Percentiles rank a stretch among this genome's conserved stretches.
Evolutionary conservation across 2,888 invertebrate species (phyloP).

Genomic region (Polydesmus complanatus): DNA sequence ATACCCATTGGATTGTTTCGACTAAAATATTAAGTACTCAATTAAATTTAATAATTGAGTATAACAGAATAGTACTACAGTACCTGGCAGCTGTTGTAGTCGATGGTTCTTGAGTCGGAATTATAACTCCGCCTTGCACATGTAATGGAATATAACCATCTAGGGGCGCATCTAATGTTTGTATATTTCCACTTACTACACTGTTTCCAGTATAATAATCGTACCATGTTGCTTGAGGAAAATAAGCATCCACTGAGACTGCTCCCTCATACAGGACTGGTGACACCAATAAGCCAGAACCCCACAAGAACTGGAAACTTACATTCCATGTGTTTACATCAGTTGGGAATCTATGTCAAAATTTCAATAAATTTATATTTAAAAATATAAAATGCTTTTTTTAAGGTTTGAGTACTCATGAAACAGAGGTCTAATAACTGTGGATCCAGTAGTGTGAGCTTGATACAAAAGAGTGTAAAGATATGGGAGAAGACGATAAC

Average conservation of each 20-base stretch:
- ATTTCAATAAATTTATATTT: neutral
- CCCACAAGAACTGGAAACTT: conserved; percentile 31
- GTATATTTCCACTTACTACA: neutral
- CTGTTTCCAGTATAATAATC: conserved; percentile 25
- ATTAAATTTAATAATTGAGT: no score
- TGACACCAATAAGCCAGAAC: conserved; percentile 30
- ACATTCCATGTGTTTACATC: conserved; percentile 25
- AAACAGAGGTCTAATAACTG: conserved; percentile 31
- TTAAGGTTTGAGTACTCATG: conserved; percentile 26
- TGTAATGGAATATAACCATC: conserved; percentile 22
- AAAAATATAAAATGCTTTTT: neutral
- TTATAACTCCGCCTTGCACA: conserved; percentile 25
- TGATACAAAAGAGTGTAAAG: conserved; percentile 36
- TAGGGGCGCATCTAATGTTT: conserved; percentile 17
- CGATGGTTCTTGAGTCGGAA: conserved; percentile 25
- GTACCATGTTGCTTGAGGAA: conserved; percentile 27
- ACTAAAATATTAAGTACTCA: neutral
- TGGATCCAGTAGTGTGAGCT: conserved; percentile 29
- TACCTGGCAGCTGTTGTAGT: conserved; percentile 23
- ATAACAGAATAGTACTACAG: neutral
- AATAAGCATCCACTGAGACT: conserved; percentile 27
- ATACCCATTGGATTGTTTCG: conserved; percentile 25
- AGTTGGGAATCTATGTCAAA: conserved; percentile 23
- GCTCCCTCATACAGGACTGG: conserved; percentile 22
- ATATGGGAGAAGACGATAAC: conserved; percentile 35